phyloP scores from a whole-genome alignment of 2,888 invertebrate species.

The Oxystoma pomonae region DNA sequence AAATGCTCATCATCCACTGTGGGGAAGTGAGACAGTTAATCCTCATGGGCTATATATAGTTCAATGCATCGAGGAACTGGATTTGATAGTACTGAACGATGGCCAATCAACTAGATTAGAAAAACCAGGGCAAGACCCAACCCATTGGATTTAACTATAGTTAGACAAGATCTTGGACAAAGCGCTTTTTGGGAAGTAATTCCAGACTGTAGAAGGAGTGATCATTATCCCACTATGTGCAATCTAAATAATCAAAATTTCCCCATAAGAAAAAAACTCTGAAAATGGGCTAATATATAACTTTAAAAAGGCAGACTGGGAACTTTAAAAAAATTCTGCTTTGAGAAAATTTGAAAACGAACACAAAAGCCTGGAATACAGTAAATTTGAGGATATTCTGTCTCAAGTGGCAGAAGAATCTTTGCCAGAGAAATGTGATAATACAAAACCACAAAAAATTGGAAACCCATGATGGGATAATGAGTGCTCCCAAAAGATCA shows the following conservation, averaged over 20 bases:
- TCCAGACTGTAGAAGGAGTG: neutral
- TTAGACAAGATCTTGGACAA: neutral
- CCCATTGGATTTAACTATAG: neutral
- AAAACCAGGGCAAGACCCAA: neutral
- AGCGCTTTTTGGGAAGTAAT: neutral
- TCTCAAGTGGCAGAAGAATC: no score
- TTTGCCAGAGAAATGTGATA: no score
- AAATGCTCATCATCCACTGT: neutral
- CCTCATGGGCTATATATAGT: neutral
- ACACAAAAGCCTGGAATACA: no score
- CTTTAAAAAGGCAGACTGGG: no score
- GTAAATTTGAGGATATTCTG: no score
- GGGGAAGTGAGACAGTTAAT: neutral
- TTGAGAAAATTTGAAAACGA: no score
- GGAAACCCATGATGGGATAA: neutral
- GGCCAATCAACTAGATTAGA: neutral
- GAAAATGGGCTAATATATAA: no score
- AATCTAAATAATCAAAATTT: neutral
- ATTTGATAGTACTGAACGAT: no score
- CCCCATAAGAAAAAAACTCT: no score
- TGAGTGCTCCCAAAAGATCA: neutral
- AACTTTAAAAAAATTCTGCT: no score
- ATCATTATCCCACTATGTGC: neutral
- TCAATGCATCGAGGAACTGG: no score
- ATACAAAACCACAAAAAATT: no score